Base-by-base conservation (phyloP, 2,113 vertebrate species). In the Pseudopipra pipra region DNA sequence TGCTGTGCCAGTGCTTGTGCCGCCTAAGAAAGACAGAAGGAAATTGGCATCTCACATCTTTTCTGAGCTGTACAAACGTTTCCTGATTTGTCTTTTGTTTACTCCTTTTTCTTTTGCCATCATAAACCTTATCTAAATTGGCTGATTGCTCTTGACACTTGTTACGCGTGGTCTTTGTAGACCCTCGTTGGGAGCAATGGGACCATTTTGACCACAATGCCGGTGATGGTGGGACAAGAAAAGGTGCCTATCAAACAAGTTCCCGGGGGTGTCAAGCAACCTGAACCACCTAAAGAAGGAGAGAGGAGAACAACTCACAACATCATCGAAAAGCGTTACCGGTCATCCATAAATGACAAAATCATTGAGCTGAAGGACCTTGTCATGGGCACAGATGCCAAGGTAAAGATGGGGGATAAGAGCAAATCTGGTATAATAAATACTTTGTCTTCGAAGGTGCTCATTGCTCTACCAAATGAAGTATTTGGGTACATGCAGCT, bases 321-420 rank as follows among this genome's bases (percentile, higher is more conserved):
- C 96, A 99, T 99, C 95, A 99, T 99, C n/a, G 99, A 99, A 97
- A 99, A 99, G 97, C 97, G 99, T 9, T 99, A 99, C 79, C 98
- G 99, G 6, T 99, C 99, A 0, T 99, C 99, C 79, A 99, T 99
- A 96, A 99, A 99, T 19, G 99, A 99, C 96, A 99, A 99, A 97
- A 99, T 99, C 82, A 97, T 99, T 31, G 99, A 99, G 96, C 97
- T 99, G 80, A 99, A 99, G 86, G 99, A 99, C 95, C 97, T 99
- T 41, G 99, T 99, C 86, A 99, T 99, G 99, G 99, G 99, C 47
- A 99, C 98, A 11, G 99, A 99, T 51, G 98, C 99, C 35, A 99
- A 99, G 99, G 99, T 99, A 81, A 81, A 96, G 83, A 49, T 46
- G 23, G n/a, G 56, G 39, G 79, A 25, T 58, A 59, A 75, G 46